Base-by-base conservation (phyloP, 2,888 invertebrate species). In the Dugesia japonica region DNA sequence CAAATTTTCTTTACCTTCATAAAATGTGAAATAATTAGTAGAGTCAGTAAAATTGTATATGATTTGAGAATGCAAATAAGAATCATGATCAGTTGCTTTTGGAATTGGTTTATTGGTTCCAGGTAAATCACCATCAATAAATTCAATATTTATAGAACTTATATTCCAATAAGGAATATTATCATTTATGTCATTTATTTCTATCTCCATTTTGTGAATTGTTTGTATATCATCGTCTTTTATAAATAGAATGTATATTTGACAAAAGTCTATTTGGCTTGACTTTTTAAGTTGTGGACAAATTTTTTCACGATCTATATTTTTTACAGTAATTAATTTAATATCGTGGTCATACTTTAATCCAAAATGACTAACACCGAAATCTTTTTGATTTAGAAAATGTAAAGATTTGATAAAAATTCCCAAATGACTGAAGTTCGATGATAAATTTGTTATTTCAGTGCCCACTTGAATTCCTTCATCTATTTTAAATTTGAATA, bases 141-240 rank as follows among this genome's bases (percentile, higher is more conserved):
- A 56, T 56, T 56, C 56, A n/a, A 56, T n/a, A 56, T n/a, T 56
- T 56, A 56, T n/a, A 1, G 56, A 56, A n/a, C 17, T n/a, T 4
- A n/a, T 56, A 56, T 56, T n/a, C 56, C 56, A 56, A 56, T 56
- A 23, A 23, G 56, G 56, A 56, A 56, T 56, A 56, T 56, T 56
- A n/a, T 56, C 56, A 56, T 56, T 56, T 1, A 56, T 23, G 17
- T 56, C 56, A 56, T 9, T 56, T 4, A 56, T 56, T n/a, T 56
- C 56, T 4, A 56, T 23, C 7, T 56, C 9, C 4, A 56, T 56
- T 56, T 56, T n/a, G 17, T 56, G 56, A 23, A 56, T 56, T 56
- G n/a, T 56, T 13, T 31, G 31, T 13, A 31, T 31, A 13, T 31
- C 31, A n/a, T n/a, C n/a, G n/a, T n/a, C n/a, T n/a, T n/a, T n/a